phyloP scores from a whole-genome alignment of 2,888 invertebrate species.

The Microctonus brassicae region DNA sequence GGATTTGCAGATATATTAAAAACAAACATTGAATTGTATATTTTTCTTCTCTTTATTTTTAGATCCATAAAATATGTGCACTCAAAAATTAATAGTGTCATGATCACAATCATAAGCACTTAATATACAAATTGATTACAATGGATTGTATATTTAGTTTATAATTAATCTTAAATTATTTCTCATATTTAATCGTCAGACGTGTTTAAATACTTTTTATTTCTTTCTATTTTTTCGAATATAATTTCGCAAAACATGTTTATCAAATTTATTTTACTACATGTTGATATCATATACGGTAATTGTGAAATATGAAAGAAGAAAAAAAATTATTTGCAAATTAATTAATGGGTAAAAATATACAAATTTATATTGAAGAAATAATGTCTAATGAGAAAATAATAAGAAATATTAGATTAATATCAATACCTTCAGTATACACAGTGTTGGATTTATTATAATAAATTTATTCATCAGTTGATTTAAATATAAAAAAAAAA shows the following conservation, averaged over 20 bases:
- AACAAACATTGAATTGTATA: neutral
- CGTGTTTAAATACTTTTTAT: neutral
- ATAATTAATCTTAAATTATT: conserved; percentile 1
- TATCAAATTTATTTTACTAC: too few species aligned
- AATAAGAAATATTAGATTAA: neutral
- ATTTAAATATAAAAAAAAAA: neutral
- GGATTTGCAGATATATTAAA: neutral
- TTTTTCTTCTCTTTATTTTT: conserved; percentile 24
- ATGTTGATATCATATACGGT: too few species aligned
- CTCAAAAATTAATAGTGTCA: neutral
- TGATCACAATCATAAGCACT: neutral
- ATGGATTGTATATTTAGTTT: neutral
- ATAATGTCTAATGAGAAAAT: too few species aligned
- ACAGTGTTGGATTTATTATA: neutral
- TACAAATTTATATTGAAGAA: too few species aligned
- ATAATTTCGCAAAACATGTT: too few species aligned
- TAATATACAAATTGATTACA: neutral
- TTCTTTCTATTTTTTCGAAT: too few species aligned
- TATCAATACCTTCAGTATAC: neutral
- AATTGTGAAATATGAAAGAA: too few species aligned
- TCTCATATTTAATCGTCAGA: conserved; percentile 38
- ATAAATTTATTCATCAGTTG: neutral
- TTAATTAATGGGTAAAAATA: too few species aligned
- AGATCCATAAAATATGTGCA: conserved; percentile 41
- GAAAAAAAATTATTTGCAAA: too few species aligned